Evolutionary conservation across 2,888 invertebrate species (phyloP).

Genomic region (Timandra comae): DNA sequence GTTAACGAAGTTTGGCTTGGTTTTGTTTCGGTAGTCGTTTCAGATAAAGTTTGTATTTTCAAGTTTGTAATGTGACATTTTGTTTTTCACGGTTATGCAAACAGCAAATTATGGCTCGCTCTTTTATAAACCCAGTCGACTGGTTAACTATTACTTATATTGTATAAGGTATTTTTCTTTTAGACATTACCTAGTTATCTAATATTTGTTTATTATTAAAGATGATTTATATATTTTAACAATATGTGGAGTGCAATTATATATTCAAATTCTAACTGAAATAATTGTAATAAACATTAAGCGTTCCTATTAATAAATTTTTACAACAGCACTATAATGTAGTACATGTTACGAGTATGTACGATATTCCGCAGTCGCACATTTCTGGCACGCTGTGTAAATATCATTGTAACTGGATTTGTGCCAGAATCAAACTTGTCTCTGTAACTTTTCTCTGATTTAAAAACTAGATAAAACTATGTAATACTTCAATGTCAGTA

Average conservation of each 20-base stretch:
- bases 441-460: constrained; percentile 17
- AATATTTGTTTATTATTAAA: not conserved
- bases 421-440: constrained; percentile 30
- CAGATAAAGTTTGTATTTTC: too few species aligned
- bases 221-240: not conserved
- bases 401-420: constrained; percentile 42
- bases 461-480: constrained; percentile 18
- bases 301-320: constrained; percentile 1
- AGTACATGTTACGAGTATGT: not conserved
- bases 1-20: too few species aligned
- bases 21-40: too few species aligned
- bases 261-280: too few species aligned
- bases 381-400: constrained; percentile 31
- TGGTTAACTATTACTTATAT: not conserved
- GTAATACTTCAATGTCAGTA: too few species aligned
- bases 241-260: too few species aligned
- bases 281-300: not conserved
- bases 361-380: constrained; percentile 10
- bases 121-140: too few species aligned
- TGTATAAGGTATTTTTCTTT: too few species aligned
- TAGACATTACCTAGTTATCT: too few species aligned
- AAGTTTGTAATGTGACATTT: not conserved
- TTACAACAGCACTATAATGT: constrained; percentile 1
- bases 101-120: not conserved
- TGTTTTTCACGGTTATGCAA: not conserved